These are phyloP conservation scores for Micromussa lordhowensis DNA, from an alignment of 92 coral and sea anemone species.

Conservation along the genomic window DNA sequence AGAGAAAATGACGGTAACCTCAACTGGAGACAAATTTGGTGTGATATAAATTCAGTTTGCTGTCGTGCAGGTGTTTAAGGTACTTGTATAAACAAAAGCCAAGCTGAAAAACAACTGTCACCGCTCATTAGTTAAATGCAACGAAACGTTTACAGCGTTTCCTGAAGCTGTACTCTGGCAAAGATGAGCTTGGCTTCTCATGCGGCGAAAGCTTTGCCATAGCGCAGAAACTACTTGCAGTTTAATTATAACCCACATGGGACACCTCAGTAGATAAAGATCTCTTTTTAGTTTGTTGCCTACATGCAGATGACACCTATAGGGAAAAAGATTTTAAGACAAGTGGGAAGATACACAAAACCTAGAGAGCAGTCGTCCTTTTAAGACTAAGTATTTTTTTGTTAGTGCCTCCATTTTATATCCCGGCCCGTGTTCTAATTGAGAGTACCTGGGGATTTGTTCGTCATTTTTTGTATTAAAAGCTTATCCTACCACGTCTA, in stretches of 20 bases:
- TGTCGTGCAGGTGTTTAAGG: neutral
- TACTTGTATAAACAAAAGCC: slow-evolving; percentile 5
- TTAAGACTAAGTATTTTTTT: neutral
- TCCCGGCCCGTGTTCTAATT: neutral
- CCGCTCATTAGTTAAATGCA: neutral
- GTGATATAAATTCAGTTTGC: neutral
- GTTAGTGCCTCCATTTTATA: neutral
- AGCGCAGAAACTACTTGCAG: neutral
- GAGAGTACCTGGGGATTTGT: neutral
- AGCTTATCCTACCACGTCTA: neutral
- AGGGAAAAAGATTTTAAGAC: neutral
- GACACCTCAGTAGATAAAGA: neutral
- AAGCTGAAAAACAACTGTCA: slow-evolving; percentile 1
- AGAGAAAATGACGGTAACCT: neutral
- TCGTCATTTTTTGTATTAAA: neutral
- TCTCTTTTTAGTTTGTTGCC: neutral
- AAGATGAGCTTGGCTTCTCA: neutral
- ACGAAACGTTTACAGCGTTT: neutral
- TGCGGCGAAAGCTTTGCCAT: neutral
- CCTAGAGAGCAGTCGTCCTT: neutral
- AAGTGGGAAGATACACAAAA: neutral
- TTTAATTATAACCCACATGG: neutral
- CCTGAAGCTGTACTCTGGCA: too few relatives aligned
- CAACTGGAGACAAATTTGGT: neutral
- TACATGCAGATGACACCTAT: neutral